Base-by-base conservation (phyloP, 2,888 invertebrate species). In the Plebejus anna region DNA sequence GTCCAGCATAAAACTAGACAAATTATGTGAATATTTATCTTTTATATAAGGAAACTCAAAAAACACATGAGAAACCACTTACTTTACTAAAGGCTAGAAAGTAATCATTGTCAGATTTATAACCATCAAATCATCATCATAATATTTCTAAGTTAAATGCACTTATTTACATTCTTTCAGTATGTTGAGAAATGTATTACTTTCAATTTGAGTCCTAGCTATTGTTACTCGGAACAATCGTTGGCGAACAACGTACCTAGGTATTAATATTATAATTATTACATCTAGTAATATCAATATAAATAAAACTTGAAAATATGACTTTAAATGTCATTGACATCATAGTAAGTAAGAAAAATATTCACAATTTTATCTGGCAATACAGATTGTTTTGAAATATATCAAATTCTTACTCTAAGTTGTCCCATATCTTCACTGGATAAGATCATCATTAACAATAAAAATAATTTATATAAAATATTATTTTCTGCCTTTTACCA, bases 291-390 rank as follows among this genome's bases (percentile, higher is more conserved):
- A 90, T 87, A 90, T 90, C 85, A 88, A 88, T 89, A 90, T 91
- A 91, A 92, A 92, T 81, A 78, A 90, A 89, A 87, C 85, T 89
- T 86, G 86, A 90, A 92, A 89, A 89, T 89, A 91, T 89, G 92
- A 93, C 91, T 87, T 89, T 88, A 90, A 92, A 91, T 90, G 90
- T 90, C 92, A 92, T 90, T 89, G 90, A 91, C 91, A 91, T 90
- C 88, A 89, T 87, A 88, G 87, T 85, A 88, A 85, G 85, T 88
- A 92, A 91, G 92, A 92, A 94, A 94, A 94, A 93, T 93, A 92
- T 93, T 92, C 92, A 93, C 91, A 92, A 91, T 91, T 92, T 92
- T 94, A 94, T 93, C 92, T 94, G 94, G 94, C 94, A 94, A 94
- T 93, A 93, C 94, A 94, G 94, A 94, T 92, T 89, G 88, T 88